These are phyloP conservation scores for Amphiprion percula DNA, from an alignment of 2,113 vertebrate genomes.

Conservation along the genomic window DNA sequence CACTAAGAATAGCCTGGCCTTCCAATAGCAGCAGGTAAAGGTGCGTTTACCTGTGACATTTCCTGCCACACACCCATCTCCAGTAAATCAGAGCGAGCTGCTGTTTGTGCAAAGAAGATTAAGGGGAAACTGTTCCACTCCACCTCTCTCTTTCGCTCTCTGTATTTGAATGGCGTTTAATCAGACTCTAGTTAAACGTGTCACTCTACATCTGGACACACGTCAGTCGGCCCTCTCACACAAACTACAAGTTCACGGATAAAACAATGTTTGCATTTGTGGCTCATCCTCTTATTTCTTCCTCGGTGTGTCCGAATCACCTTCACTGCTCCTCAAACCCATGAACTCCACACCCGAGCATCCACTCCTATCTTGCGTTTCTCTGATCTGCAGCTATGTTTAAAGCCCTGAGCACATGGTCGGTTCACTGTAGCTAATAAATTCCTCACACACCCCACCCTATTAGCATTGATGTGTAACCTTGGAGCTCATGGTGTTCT, in stretches of 20 bases:
- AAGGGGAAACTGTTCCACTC: slow-evolving; percentile 24
- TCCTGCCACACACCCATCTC: neutral
- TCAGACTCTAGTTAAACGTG: slow-evolving; percentile 69
- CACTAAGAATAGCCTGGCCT: neutral
- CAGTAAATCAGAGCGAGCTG: neutral
- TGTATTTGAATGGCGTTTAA: slow-evolving; percentile 63
- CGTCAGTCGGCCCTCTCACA: slow-evolving; percentile 47
- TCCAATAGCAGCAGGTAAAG: neutral
- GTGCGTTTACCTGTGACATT: neutral
- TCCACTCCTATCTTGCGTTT: neutral
- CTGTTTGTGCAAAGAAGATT: slow-evolving; percentile 35
- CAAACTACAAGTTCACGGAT: neutral
- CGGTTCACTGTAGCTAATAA: slow-evolving; percentile 64
- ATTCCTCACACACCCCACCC: slow-evolving; percentile 72
- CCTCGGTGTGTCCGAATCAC: neutral
- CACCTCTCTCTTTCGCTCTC: slow-evolving; percentile 20
- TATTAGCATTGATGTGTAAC: slow-evolving; percentile 79
- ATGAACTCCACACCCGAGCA: neutral
- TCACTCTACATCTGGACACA: slow-evolving; percentile 68
- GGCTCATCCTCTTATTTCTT: slow-evolving; percentile 4
- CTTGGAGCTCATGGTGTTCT: slow-evolving; percentile 78
- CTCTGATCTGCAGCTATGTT: slow-evolving; percentile 55
- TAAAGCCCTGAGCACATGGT: slow-evolving; percentile 42
- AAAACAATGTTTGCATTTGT: neutral
- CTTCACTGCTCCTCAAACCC: slow-evolving; percentile 7